These are phyloP conservation scores for Cliona cf. orientalis DNA, from an alignment of 37 sponge, comb jelly and placozoan genomes.

Conservation along the genomic window DNA sequence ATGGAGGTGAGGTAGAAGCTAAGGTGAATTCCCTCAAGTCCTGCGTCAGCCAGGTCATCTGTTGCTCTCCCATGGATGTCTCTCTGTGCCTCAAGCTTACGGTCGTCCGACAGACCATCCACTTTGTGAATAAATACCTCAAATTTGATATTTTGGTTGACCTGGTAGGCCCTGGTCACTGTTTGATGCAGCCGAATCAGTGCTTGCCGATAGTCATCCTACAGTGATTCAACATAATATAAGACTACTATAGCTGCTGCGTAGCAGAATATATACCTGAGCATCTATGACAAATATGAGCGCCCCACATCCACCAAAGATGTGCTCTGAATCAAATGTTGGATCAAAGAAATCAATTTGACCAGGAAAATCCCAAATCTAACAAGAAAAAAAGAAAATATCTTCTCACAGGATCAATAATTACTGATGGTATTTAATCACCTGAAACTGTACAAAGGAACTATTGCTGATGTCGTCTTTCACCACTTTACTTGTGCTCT, in stretches of 20 bases:
- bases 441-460: constrained; percentile 96
- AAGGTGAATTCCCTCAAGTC: constrained; percentile 82
- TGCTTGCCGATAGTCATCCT: constrained; percentile 90
- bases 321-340: constrained; percentile 88
- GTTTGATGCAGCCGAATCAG: constrained; percentile 91
- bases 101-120: constrained; percentile 40
- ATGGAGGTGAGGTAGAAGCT: constrained; percentile 92
- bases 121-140: constrained; percentile 99
- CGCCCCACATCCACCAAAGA: constrained; percentile 88
- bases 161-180: constrained; percentile 83
- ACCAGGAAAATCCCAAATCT: constrained; percentile 99
- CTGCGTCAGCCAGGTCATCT: constrained; percentile 84
- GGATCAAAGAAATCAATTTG: constrained; percentile 95
- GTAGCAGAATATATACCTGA: too few species aligned
- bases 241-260: too few species aligned
- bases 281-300: constrained; percentile 96
- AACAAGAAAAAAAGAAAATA: background rate
- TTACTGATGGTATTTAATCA: constrained; percentile 13
- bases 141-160: constrained; percentile 91
- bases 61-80: constrained; percentile 86
- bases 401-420: background rate
- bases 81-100: constrained; percentile 72
- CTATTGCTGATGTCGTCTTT: constrained; percentile 94
- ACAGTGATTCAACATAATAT: background rate
- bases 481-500: constrained; percentile 96